Percentiles rank a stretch among this genome's conserved stretches.
These are phyloP conservation scores for Eumeta japonica DNA, from an alignment of 1,140 invertebrate species.

Conservation along the genomic window DNA sequence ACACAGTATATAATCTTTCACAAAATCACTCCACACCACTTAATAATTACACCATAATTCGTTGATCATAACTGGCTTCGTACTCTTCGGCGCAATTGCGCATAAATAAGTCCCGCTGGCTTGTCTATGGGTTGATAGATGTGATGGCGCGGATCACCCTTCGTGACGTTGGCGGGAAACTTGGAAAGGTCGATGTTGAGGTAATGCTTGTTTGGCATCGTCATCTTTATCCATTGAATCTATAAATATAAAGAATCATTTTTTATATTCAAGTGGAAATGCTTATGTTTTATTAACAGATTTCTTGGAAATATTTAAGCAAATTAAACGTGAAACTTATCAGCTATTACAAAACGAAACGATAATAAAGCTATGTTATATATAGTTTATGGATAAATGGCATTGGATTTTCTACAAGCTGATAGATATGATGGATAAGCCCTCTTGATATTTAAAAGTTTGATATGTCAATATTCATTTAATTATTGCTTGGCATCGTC, in stretches of 20 bases:
- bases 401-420: slow-evolving; percentile 72
- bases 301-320: too few species aligned
- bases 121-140: slow-evolving; percentile 75
- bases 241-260: slow-evolving; percentile 44
- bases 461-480: slow-evolving; percentile 69
- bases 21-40: too few species aligned
- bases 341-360: too few species aligned
- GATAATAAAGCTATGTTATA: too few species aligned
- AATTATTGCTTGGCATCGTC: slow-evolving; percentile 78
- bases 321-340: too few species aligned
- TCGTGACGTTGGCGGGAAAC: slow-evolving; percentile 63
- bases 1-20: too few species aligned
- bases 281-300: too few species aligned
- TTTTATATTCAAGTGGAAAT: too few species aligned
- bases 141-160: slow-evolving; percentile 62
- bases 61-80: slow-evolving; percentile 59
- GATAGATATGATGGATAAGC: slow-evolving; percentile 67
- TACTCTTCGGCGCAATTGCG: slow-evolving; percentile 62
- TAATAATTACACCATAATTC: too few species aligned
- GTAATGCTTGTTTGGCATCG: slow-evolving; percentile 79
- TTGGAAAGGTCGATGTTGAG: slow-evolving; percentile 70
- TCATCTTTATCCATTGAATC: slow-evolving; percentile 69
- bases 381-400: slow-evolving; percentile 72
- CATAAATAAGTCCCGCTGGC: slow-evolving; percentile 74
- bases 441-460: slow-evolving; percentile 65